phyloP scores from a whole-genome alignment of 2,113 vertebrate genomes.

The Verasper variegatus region DNA sequence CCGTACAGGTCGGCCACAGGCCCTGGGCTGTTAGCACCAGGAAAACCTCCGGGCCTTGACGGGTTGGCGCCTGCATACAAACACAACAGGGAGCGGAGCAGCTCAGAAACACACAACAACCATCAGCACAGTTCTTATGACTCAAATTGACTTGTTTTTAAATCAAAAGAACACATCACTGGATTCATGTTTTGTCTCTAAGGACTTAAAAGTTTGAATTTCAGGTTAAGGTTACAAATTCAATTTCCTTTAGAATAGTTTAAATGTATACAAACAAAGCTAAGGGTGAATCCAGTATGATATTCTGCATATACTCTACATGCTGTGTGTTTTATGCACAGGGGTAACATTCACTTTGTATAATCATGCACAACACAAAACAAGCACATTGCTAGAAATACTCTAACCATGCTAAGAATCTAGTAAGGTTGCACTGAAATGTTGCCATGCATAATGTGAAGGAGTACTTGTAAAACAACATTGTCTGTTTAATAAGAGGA shows the following conservation, averaged over 20 bases:
- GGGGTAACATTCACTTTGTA: constrained; percentile 66
- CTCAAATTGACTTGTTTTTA: constrained; percentile 23
- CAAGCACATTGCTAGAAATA: constrained; percentile 67
- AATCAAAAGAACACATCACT: constrained; percentile 70
- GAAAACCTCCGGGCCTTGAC: constrained; percentile 95
- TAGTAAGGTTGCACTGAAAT: constrained; percentile 70
- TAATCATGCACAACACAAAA: constrained; percentile 77
- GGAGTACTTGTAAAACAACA: constrained; percentile 55
- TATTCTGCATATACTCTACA: constrained; percentile 68
- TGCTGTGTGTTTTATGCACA: constrained; percentile 63
- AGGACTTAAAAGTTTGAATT: constrained; percentile 22
- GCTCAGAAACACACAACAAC: constrained; percentile 65
- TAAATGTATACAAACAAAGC: neutral
- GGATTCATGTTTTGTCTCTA: constrained; percentile 65
- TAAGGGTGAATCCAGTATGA: constrained; percentile 76
- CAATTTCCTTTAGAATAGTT: constrained; percentile 23
- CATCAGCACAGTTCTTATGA: neutral
- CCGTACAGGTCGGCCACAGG: constrained; percentile 96
- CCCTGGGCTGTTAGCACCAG: constrained; percentile 96
- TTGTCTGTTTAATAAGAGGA: constrained; percentile 34
- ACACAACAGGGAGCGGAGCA: constrained; percentile 83
- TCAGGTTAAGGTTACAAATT: constrained; percentile 1
- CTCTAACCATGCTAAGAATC: constrained; percentile 74
- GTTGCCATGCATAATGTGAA: constrained; percentile 74
- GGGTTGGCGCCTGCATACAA: constrained; percentile 94